Base-by-base conservation (phyloP, 2,888 invertebrate species). In the Zeuzera pyrina region DNA sequence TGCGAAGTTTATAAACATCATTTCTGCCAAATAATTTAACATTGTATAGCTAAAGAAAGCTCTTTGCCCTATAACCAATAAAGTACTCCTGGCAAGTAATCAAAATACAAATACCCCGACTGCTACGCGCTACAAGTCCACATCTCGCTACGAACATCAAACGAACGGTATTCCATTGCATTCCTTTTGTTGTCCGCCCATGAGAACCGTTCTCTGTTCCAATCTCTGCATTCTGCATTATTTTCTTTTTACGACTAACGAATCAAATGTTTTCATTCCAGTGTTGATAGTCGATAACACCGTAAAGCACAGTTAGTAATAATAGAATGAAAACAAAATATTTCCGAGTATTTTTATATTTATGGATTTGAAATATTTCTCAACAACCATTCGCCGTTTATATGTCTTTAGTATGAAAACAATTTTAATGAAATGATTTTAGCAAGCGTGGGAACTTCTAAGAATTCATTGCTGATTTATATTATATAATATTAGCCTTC, bases 101-200 rank as follows among this genome's bases (percentile, higher is more conserved):
- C 67, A 69, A 67, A 71, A 64, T 53, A 64, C 65, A 65, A 61
- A 57, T 53, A 49, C 25, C 29, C 31, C 45, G 43, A 48, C 41
- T 43, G 42, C 33, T 33, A 33, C 28, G 33, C 14, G 30, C 34
- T 30, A 34, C 30, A 27, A 21, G n/a, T n/a, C n/a, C n/a, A n/a
- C n/a, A n/a, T n/a, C n/a, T 15, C 39, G 49, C 54, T 52, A 52
- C 58, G 52, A 39, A 43, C 58, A 68, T 66, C 76, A 67, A 73
- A 70, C 72, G 57, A 51, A 52, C 57, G 68, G 67, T 71, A 71
- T 68, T 60, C 59, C 61, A 60, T 67, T 57, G 62, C 60, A 51
- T 72, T 72, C 64, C 68, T 76, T 77, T 79, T 81, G 70, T 74
- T 72, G 57, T 61, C 57, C 60, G 62, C 52, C 72, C 62, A 70